These are phyloP conservation scores for Tubulanus polymorphus DNA, from an alignment of 2,888 invertebrate genomes.

Conservation along the genomic window DNA sequence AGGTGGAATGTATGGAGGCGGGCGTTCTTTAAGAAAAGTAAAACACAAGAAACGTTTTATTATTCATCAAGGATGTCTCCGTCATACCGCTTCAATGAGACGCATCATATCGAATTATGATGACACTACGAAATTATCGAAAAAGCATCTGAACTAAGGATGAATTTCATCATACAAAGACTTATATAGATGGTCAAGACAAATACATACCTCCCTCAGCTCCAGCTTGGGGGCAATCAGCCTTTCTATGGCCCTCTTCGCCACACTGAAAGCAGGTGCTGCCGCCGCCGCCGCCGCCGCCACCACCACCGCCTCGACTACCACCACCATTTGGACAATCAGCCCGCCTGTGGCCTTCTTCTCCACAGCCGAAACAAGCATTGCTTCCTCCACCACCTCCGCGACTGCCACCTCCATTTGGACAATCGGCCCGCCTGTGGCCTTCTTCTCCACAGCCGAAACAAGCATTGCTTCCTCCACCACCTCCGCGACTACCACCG, in stretches of 20 bases:
- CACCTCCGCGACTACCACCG: slow-evolving; percentile 10
- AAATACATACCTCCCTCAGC: background rate
- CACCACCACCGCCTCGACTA: slow-evolving; percentile 10
- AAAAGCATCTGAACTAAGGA: background rate
- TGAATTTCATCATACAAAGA: too few relatives aligned
- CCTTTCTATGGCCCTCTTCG: slow-evolving; percentile 37
- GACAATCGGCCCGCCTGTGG: slow-evolving; percentile 37
- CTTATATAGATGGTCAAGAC: background rate
- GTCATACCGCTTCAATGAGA: too few relatives aligned
- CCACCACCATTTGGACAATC: slow-evolving; percentile 1
- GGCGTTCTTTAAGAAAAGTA: slow-evolving; percentile 24
- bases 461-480: slow-evolving; percentile 20
- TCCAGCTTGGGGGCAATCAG: slow-evolving; percentile 20
- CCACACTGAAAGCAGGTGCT: slow-evolving; percentile 38
- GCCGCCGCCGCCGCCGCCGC: slow-evolving; percentile 10
- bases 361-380: too few relatives aligned
- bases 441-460: slow-evolving; percentile 40
- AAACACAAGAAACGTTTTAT: too few relatives aligned
- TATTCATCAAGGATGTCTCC: too few relatives aligned
- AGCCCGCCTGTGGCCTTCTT: too few relatives aligned
- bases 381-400: background rate
- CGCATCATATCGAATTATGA: too few relatives aligned
- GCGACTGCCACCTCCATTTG: slow-evolving; percentile 14
- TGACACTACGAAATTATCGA: background rate
- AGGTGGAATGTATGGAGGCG: slow-evolving; percentile 43